Base-by-base conservation (phyloP, 2,888 invertebrate genomes). In the Artemia sinica region DNA sequence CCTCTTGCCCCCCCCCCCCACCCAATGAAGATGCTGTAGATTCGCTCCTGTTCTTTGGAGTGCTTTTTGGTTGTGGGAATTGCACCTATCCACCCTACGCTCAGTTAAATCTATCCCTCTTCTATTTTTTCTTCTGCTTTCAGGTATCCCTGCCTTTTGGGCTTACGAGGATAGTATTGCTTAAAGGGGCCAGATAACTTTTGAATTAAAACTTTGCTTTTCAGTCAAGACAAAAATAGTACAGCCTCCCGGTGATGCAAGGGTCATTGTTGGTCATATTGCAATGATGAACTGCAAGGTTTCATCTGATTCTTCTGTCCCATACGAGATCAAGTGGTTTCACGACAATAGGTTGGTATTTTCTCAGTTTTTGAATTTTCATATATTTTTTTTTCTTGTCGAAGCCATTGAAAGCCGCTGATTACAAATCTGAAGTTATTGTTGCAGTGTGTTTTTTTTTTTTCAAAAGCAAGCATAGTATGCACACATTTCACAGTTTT, bases 201-300 rank as follows among this genome's bases (percentile, higher is more conserved):
- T 68, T 10, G 50, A 8, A 65, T 69, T 67, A 49, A 9, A 14
- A 49, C 14, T 49, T 50, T 49, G 14, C 49, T 3, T 67, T 70
- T 72, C 80, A 90, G 95, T 92, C 76, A 84, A 91, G 74, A 94
- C 94, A 11, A 90, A 92, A 81, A 94, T 97, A 75, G 86, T 91
- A 72, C 89, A 90, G 74, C 93, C 94, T 69, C 95, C 95, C 68
- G 90, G 89, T 72, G 91, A 94, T 77, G 90, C 91, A 49, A 85
- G 88, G 72, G 91, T 94, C 48, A 84, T 96, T 72, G 83, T 96
- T 71, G 95, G 96, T 41, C 88, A 93, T 74, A 92, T 91, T 68
- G 93, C 95, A 13, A 88, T 90, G 66, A 81, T 98, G 73, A 91
- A 91, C 76, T 98, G 97, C 80, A 91, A 90, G 81, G 90, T 96